A percentile compares a stretch with the other conserved stretches of the same genome.
These are phyloP conservation scores for Leptopilina myrica DNA, from an alignment of 2,888 invertebrate species.

Conservation along the genomic window DNA sequence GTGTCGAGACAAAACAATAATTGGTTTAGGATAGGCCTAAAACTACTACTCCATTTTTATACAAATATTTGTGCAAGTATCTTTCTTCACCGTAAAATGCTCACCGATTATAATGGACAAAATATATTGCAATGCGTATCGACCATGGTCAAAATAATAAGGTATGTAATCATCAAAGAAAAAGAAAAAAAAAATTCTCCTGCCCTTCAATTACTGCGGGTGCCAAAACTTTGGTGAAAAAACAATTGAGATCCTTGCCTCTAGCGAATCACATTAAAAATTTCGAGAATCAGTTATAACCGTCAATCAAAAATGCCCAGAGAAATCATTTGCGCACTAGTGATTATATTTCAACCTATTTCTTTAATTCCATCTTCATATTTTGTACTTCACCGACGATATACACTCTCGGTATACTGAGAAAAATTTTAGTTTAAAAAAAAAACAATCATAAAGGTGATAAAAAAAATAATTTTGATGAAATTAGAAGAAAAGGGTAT, in stretches of 20 bases:
- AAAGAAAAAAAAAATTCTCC: conserved; percentile 6
- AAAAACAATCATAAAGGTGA: background rate
- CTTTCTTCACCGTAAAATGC: background rate
- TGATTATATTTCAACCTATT: conserved; percentile 17
- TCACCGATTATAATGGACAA: background rate
- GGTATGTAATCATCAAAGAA: conserved; percentile 17
- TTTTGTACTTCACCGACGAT: background rate
- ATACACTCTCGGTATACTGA: background rate
- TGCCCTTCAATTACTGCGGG: conserved; percentile 32
- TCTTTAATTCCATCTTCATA: conserved; percentile 1
- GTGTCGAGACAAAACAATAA: conserved; percentile 7
- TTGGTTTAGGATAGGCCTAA: background rate
- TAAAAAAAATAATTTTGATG: background rate
- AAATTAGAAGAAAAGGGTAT: no score
- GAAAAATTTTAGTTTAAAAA: background rate
- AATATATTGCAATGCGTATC: background rate
- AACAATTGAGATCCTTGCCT: conserved; percentile 38
- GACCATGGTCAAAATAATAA: conserved; percentile 3
- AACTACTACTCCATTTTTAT: conserved; percentile 29
- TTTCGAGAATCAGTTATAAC: conserved; percentile 29
- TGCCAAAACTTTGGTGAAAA: conserved; percentile 30
- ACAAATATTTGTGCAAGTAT: conserved; percentile 33
- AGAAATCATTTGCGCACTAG: conserved; percentile 22
- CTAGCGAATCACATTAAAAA: conserved; percentile 32
- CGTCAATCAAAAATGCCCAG: conserved; percentile 13